Evolutionary conservation across 2,888 invertebrate genomes (phyloP).

Genomic region (Melinaea menophilus): DNA sequence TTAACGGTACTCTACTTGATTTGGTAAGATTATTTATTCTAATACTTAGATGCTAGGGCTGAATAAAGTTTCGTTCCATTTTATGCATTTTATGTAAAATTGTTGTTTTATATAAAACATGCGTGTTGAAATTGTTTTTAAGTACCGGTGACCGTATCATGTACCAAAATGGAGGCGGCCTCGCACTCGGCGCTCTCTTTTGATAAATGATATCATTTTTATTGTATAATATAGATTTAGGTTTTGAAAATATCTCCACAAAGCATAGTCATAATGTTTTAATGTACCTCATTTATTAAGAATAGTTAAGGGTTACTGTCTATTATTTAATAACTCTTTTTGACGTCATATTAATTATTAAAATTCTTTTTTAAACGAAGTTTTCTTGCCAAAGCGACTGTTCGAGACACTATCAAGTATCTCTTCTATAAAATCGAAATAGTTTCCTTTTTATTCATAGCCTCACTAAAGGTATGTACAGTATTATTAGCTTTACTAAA

Average conservation of each 20-base stretch:
- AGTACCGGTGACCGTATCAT: constrained; percentile 37
- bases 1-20: constrained; percentile 28
- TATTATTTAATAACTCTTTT: constrained; percentile 41
- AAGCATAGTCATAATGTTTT: constrained; percentile 72
- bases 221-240: constrained; percentile 49
- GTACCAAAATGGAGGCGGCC: constrained; percentile 34
- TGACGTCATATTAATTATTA: constrained; percentile 14
- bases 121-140: constrained; percentile 67
- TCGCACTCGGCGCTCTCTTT: constrained; percentile 27
- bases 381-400: constrained; percentile 69
- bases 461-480: constrained; percentile 54
- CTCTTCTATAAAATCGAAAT: constrained; percentile 12
- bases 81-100: constrained; percentile 73
- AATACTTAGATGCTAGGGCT: constrained; percentile 56
- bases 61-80: constrained; percentile 68
- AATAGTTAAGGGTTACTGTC: constrained; percentile 51
- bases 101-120: constrained; percentile 68
- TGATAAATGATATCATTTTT: constrained; percentile 35
- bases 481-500: constrained; percentile 77
- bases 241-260: constrained; percentile 48
- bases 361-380: constrained; percentile 28
- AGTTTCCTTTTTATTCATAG: constrained; percentile 17
- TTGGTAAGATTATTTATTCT: constrained; percentile 48
- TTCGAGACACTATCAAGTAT: constrained; percentile 21
- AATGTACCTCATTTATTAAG: constrained; percentile 75